A percentile compares a stretch with the other conserved stretches of the same genome.
These are phyloP conservation scores for Otus sunia DNA, from an alignment of 2,113 vertebrate genomes.

Conservation along the genomic window DNA sequence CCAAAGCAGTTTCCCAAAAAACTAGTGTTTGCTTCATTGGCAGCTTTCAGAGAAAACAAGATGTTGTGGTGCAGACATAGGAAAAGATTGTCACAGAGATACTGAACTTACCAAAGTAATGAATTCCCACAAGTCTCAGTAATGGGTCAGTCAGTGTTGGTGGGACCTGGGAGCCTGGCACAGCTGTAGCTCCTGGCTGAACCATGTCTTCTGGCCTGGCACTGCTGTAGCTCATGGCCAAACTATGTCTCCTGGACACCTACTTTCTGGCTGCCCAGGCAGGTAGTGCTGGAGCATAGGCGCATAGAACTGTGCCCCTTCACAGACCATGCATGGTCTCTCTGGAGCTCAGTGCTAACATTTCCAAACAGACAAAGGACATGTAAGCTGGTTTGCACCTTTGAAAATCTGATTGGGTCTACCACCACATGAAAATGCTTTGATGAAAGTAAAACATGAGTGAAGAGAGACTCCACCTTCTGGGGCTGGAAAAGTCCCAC, in stretches of 20 bases:
- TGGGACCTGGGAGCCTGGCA: not conserved
- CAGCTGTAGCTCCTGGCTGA: not conserved
- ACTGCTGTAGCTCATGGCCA: not conserved
- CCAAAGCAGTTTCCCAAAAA: not conserved
- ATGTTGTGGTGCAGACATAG: not conserved
- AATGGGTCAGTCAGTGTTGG: not conserved
- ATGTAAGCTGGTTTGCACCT: not conserved
- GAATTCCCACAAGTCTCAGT: not conserved
- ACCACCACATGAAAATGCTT: not conserved
- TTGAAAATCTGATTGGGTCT: not conserved
- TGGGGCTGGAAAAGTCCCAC: not conserved
- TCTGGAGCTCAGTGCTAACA: not conserved
- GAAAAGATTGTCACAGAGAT: not conserved
- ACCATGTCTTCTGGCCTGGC: not conserved
- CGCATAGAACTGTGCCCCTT: not conserved
- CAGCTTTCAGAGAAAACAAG: slow-evolving; percentile 25
- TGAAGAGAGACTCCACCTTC: not conserved
- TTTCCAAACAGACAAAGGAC: not conserved
- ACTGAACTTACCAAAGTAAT: not conserved
- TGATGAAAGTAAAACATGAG: not conserved
- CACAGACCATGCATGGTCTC: not conserved
- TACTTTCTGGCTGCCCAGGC: not conserved
- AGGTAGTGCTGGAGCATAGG: not conserved
- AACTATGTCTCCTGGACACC: not conserved
- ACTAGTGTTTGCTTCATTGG: not conserved